A percentile compares a stretch with the other conserved stretches of the same genome.
Evolutionary conservation across 2,888 invertebrate species (phyloP).

Genomic region (Agriopis marginaria): DNA sequence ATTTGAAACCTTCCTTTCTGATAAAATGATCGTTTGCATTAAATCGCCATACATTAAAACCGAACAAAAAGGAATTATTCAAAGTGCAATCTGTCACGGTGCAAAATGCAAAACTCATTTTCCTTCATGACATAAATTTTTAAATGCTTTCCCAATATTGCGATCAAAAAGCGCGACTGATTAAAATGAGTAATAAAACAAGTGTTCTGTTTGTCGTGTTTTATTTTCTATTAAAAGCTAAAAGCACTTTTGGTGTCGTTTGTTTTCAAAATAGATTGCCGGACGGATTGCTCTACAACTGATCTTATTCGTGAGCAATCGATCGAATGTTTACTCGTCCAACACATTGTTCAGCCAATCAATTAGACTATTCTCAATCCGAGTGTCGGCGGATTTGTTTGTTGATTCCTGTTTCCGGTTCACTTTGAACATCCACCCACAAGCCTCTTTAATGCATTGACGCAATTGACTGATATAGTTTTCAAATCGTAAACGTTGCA

Average conservation of each 20-base stretch:
- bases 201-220: slow-evolving; percentile 55
- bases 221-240: slow-evolving; percentile 64
- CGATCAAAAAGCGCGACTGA: slow-evolving; percentile 57
- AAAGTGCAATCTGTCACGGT: slow-evolving; percentile 65
- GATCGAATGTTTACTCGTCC: slow-evolving; percentile 60
- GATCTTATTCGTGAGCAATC: slow-evolving; percentile 71
- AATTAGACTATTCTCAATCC: slow-evolving; percentile 57
- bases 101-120: slow-evolving; percentile 54
- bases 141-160: slow-evolving; percentile 62
- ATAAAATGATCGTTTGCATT: slow-evolving; percentile 25
- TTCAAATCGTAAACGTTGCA: slow-evolving; percentile 5
- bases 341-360: slow-evolving; percentile 60
- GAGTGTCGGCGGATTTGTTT: slow-evolving; percentile 42
- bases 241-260: slow-evolving; percentile 65
- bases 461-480: slow-evolving; percentile 17
- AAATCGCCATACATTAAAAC: slow-evolving; percentile 21
- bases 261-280: slow-evolving; percentile 56
- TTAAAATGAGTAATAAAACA: slow-evolving; percentile 63
- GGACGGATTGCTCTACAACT: slow-evolving; percentile 58
- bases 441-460: slow-evolving; percentile 31
- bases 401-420: slow-evolving; percentile 36
- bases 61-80: slow-evolving; percentile 58
- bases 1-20: slow-evolving; percentile 11
- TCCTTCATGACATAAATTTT: slow-evolving; percentile 56
- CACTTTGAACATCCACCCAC: slow-evolving; percentile 37